Percentiles rank a stretch among this genome's conserved stretches.
Conservation (phyloP, 2,113 vertebrate genomes). For the Aix galericulata region DNA sequence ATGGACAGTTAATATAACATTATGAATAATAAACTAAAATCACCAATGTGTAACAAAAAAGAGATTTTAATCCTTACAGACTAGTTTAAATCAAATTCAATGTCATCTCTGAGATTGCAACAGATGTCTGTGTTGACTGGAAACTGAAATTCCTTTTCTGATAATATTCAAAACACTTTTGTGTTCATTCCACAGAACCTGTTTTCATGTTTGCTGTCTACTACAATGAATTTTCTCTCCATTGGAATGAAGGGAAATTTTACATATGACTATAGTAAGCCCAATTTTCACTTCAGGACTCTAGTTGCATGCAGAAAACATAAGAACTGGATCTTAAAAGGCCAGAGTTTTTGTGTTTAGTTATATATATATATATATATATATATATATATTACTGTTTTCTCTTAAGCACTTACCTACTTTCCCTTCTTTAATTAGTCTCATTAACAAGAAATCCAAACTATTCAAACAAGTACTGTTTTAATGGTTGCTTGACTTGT, state of each 20-base stretch:
- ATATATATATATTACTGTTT: neutral
- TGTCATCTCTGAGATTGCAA: neutral
- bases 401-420: neutral
- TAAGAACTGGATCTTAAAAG: neutral
- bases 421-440: neutral
- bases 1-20: neutral
- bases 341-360: neutral
- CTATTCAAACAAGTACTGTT: slow-evolving; percentile 12
- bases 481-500: slow-evolving; percentile 16
- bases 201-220: neutral
- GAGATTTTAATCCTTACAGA: neutral
- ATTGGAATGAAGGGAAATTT: neutral
- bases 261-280: neutral
- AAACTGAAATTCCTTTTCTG: neutral
- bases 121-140: neutral
- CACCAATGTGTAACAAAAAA: neutral
- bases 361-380: neutral
- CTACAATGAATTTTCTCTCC: neutral
- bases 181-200: neutral
- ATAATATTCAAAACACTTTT: neutral
- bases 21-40: neutral
- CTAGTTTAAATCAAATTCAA: neutral
- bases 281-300: neutral
- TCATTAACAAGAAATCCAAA: neutral
- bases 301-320: neutral